Conservation (phyloP, 2,113 vertebrate genomes). For the Capreolus pygargus region DNA sequence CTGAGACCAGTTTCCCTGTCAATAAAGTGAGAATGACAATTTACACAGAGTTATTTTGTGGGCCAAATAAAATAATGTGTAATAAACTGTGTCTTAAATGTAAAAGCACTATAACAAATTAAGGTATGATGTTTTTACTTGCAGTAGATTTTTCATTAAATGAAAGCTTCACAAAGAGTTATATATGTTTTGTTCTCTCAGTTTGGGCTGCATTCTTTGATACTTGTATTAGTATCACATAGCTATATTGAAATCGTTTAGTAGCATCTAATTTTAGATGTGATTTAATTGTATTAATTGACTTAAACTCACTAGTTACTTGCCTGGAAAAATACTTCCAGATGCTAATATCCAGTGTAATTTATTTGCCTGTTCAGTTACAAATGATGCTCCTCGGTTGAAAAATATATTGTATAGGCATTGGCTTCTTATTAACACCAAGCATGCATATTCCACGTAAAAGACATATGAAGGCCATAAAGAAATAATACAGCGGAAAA, state of each 20-base stretch:
- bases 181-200: conserved; percentile 84
- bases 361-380: conserved; percentile 84
- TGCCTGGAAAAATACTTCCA: conserved; percentile 85
- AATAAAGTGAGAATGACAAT: background rate
- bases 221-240: conserved; percentile 91
- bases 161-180: conserved; percentile 84
- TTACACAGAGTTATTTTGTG: background rate
- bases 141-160: conserved; percentile 87
- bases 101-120: conserved; percentile 12
- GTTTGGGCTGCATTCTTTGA: conserved; percentile 88
- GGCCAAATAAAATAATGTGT: conserved; percentile 13
- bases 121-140: conserved; percentile 81
- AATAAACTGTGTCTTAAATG: conserved; percentile 14
- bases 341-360: conserved; percentile 84
- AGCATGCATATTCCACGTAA: conserved; percentile 86
- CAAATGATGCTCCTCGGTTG: conserved; percentile 84
- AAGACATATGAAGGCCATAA: conserved; percentile 77
- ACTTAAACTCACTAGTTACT: conserved; percentile 92
- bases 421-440: conserved; percentile 68
- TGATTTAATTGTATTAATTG: conserved; percentile 92
- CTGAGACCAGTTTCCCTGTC: background rate
- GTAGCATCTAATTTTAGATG: conserved; percentile 89
- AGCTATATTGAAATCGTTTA: conserved; percentile 91
- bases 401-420: conserved; percentile 87
- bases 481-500: conserved; percentile 83